Evolutionary conservation across 2,113 vertebrate species (phyloP), one percentile per base, ranked within the genome.

Genomic region (Seriola rivoliana): DNA sequence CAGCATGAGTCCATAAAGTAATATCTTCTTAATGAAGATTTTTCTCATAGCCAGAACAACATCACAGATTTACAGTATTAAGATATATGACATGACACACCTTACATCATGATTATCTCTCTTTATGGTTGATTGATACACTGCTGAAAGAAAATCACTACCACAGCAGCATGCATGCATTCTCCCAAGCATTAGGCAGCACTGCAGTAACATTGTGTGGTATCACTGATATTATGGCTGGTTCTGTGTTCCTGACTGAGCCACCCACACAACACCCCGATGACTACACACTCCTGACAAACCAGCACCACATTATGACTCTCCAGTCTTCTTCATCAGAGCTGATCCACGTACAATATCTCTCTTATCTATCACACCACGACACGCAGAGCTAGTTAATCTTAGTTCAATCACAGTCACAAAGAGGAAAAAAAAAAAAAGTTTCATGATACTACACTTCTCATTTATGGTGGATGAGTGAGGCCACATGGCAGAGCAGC

Each of bases 141-240:
- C 23, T 42, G 17, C 21, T 58, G n/a, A 13, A 64, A 50, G 12
- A 17, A 59, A 75, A 59, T 21, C 8, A 38, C 5, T 8, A 19
- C 4, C n/a, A 57, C 40, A 60, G 66, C 19, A 5, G 46, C 48
- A 63, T 11, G 17, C 17, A 52, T 59, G 17, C 12, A 44, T 62
- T 40, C 67, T 9, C 8, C 19, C 8, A 44, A 73, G 32, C 68
- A 73, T 70, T 68, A 80, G 55, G 69, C 77, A 90, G 85, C 70
- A 85, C 78, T 82, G 82, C 87, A 77, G 84, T 52, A 90, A 81
- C 87, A 89, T 78, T 82, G 73, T 84, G 81, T 80, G 76, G 46
- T 46, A 87, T 86, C 82, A 90, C 55, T 84, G 80, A 65, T 69
- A 74, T 73, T 80, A 68, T 85, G 82, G 44, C 83, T 85, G 80